Base-by-base conservation (phyloP, 2,113 vertebrate genomes). In the Ciconia stormi region DNA sequence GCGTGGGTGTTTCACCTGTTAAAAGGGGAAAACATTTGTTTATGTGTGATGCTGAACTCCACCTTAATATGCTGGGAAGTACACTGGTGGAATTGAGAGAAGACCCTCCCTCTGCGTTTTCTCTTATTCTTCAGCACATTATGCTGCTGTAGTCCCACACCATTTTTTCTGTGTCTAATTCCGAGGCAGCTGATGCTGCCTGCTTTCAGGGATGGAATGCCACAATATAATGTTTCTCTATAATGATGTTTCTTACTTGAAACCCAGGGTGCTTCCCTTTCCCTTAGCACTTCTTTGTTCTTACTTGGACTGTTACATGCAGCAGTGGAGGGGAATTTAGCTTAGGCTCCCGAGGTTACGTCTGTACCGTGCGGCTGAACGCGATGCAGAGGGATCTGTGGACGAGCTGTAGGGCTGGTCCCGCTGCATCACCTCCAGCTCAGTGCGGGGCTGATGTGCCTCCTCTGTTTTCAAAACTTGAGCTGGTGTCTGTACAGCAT, bases 281-380 rank as follows among this genome's bases (percentile, higher is more conserved):
- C 42, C 66, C 46, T 50, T 26, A 2, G 29, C 13, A 1, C 56
- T 58, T 18, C 62, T 29, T 20, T 70, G 27, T n/a, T 50, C 63
- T 71, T 8, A 1, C 16, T 36, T 16, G 49, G 50, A 2, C 63
- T 25, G 23, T 38, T n/a, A 7, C 2, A 2, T 4, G 19, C 23
- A 18, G 30, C 26, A 6, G 46, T 3, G 16, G 52, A 30, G 47
- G 69, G n/a, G 25, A 3, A 12, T 29, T 17, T 6, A 17, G 38
- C 44, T 4, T 7, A 5, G 6, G 65, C 44, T 46, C 16, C 56
- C 4, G 22, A 13, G 63, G 36, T 7, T 9, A 1, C 8, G 29
- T 16, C 53, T 38, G 50, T 8, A 4, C 32, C 2, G 4, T 2
- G 23, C 0, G 6, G 29, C 14, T 20, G 49, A 16, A 13, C 0